phyloP scores from a whole-genome alignment of 1,140 invertebrate genomes.

The Oscheius sp. region DNA sequence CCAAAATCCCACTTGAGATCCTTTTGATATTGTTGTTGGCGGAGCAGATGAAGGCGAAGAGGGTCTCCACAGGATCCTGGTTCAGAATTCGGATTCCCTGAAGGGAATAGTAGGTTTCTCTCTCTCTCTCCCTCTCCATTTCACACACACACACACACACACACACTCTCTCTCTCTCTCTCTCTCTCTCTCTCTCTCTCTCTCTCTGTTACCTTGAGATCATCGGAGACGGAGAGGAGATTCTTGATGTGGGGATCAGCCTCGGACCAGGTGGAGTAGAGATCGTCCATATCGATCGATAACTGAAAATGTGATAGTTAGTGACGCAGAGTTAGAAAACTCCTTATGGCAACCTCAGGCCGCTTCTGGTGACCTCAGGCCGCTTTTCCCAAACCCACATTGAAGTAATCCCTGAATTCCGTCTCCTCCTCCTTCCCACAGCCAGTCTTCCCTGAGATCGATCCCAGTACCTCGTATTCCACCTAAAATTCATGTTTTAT shows the following conservation, averaged over 20 bases:
- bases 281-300: constrained; percentile 68
- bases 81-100: constrained; percentile 79
- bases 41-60: constrained; percentile 93
- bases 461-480: constrained; percentile 22
- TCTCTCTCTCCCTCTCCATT: neutral
- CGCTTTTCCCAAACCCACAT: too few relatives aligned
- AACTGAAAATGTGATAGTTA: constrained; percentile 61
- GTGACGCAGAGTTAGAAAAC: neutral
- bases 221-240: neutral
- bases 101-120: neutral
- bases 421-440: constrained; percentile 2
- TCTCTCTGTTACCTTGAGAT: neutral
- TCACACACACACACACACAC: neutral
- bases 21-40: constrained; percentile 87
- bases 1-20: constrained; percentile 36
- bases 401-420: constrained; percentile 19
- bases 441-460: neutral
- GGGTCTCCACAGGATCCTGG: constrained; percentile 85
- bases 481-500: neutral
- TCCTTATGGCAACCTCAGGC: too few relatives aligned
- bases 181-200: neutral
- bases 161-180: neutral
- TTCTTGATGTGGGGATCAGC: constrained; percentile 62
- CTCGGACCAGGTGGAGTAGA: constrained; percentile 49
- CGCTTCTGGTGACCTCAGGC: too few relatives aligned